Conservation (phyloP, 2,113 vertebrate genomes). For the Copsychus sechellarum region DNA sequence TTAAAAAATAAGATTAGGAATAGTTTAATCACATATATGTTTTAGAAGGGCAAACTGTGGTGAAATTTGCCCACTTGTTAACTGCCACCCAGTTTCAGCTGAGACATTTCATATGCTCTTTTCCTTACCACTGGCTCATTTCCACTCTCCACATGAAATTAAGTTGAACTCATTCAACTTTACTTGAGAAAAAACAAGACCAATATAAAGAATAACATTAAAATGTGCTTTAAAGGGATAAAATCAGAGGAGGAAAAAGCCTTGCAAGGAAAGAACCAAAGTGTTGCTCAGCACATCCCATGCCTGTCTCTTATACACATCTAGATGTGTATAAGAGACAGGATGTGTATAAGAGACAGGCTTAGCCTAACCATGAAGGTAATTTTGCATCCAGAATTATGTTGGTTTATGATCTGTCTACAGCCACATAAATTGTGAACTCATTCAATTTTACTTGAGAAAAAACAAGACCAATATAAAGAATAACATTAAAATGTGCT, state of each 20-base stretch:
- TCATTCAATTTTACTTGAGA: too few relatives aligned
- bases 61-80: background rate
- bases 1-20: background rate
- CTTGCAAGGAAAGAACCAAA: background rate
- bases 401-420: too few relatives aligned
- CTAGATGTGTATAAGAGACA: too few relatives aligned
- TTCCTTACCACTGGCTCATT: background rate
- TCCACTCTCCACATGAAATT: background rate
- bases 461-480: background rate
- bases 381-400: too few relatives aligned
- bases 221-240: background rate
- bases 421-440: too few relatives aligned
- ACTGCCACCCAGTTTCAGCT: background rate
- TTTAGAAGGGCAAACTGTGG: background rate
- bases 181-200: background rate
- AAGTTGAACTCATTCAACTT: background rate
- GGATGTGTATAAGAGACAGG: too few relatives aligned
- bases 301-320: too few relatives aligned
- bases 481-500: background rate
- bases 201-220: background rate
- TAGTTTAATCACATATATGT: background rate
- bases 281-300: background rate
- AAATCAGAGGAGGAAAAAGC: background rate
- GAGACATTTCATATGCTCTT: background rate
- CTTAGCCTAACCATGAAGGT: too few relatives aligned